Conservation (phyloP, 1,140 invertebrate genomes). For the Stegodyphus mimosarum region DNA sequence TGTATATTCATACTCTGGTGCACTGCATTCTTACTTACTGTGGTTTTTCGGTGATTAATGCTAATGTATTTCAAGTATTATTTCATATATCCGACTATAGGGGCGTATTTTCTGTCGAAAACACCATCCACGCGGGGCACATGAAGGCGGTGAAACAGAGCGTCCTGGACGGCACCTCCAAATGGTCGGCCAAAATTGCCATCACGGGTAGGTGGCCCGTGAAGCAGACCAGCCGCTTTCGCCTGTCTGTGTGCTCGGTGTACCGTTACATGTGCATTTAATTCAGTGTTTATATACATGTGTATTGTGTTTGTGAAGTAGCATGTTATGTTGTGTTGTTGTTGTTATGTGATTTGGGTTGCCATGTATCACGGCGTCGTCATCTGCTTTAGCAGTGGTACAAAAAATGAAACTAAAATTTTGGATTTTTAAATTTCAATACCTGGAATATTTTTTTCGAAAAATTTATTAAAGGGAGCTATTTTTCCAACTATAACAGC, state of each 20-base stretch:
- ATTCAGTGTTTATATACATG: not conserved
- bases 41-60: too few relatives aligned
- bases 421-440: too few relatives aligned
- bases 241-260: slow-evolving; percentile 46
- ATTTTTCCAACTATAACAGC: not conserved
- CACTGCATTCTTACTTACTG: not conserved
- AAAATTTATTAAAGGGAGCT: not conserved
- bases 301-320: slow-evolving; percentile 21
- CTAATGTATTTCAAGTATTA: slow-evolving; percentile 23
- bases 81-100: slow-evolving; percentile 71
- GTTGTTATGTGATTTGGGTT: slow-evolving; percentile 11
- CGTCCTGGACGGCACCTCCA: slow-evolving; percentile 98
- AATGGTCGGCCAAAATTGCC: slow-evolving; percentile 99
- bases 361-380: slow-evolving; percentile 7
- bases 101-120: slow-evolving; percentile 94
- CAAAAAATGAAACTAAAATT: too few relatives aligned
- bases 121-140: slow-evolving; percentile 92
- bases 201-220: slow-evolving; percentile 87
- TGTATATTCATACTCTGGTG: not conserved
- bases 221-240: slow-evolving; percentile 1
- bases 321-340: slow-evolving; percentile 33
- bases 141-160: slow-evolving; percentile 98
- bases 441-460: not conserved
- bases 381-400: too few relatives aligned
- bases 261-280: not conserved